Percentiles rank a stretch among this genome's conserved stretches.
Evolutionary conservation across 2,888 invertebrate species (phyloP).

Genomic region (Taphrorychus bicolor): DNA sequence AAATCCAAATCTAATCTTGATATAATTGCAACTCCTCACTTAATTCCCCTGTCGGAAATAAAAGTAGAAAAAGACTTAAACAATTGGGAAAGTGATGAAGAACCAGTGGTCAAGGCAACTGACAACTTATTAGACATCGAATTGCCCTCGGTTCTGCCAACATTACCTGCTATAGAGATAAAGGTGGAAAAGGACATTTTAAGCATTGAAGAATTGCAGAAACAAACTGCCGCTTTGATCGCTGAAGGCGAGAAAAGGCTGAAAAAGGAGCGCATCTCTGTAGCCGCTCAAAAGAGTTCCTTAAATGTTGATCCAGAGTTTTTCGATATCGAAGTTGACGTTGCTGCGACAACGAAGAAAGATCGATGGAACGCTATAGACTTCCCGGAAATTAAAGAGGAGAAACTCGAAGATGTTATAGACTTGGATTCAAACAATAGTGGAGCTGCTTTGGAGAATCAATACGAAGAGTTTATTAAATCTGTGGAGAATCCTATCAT

Average conservation of each 20-base stretch:
- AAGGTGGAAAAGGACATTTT: slow-evolving; percentile 35
- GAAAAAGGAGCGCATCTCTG: not conserved
- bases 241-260: not conserved
- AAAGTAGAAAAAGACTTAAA: slow-evolving; percentile 1
- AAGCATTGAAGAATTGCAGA: slow-evolving; percentile 23
- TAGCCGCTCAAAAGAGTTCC: not conserved
- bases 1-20: not conserved
- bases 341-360: slow-evolving; percentile 13
- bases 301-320: slow-evolving; percentile 2
- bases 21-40: slow-evolving; percentile 18
- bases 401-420: slow-evolving; percentile 27
- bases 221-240: slow-evolving; percentile 1
- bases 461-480: slow-evolving; percentile 68
- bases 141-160: slow-evolving; percentile 41
- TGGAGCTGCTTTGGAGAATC: slow-evolving; percentile 53
- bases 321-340: slow-evolving; percentile 8
- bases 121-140: slow-evolving; percentile 31
- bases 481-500: slow-evolving; percentile 59
- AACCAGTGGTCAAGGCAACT: slow-evolving; percentile 41
- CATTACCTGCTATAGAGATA: slow-evolving; percentile 42
- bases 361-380: slow-evolving; percentile 43
- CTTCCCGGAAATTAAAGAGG: slow-evolving; percentile 29
- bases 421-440: slow-evolving; percentile 33
- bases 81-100: slow-evolving; percentile 54
- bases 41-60: slow-evolving; percentile 37